Conservation (phyloP, 2,113 vertebrate species). For the Alouatta palliata region DNA sequence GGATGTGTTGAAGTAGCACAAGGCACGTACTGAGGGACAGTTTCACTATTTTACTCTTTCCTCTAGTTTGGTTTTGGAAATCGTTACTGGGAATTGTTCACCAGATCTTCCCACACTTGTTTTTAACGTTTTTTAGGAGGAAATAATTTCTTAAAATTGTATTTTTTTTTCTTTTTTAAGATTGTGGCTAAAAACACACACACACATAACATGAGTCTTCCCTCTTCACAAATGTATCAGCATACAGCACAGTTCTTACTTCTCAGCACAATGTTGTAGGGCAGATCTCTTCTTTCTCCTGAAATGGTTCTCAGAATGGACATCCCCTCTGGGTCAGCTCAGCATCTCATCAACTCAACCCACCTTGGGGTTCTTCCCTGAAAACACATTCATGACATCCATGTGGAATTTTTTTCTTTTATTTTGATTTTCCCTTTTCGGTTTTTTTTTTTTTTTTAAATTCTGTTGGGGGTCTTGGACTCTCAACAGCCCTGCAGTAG, state of each 20-base stretch:
- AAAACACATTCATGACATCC: not conserved
- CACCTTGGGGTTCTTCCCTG: not conserved
- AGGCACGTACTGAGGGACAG: not conserved
- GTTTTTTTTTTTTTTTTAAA: too few species aligned
- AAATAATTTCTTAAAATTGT: not conserved
- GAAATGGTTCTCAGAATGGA: not conserved
- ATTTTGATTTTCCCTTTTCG: too few species aligned
- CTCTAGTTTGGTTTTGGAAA: not conserved
- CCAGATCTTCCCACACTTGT: not conserved
- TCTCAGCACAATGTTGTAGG: accelerated
- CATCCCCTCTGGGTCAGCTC: accelerated
- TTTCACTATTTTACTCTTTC: not conserved
- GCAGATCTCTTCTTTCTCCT: not conserved
- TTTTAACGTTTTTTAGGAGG: not conserved
- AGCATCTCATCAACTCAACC: not conserved
- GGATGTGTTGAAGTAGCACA: not conserved
- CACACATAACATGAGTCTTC: not conserved
- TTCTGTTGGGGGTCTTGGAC: not conserved
- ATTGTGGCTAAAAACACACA: not conserved
- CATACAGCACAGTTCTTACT: not conserved
- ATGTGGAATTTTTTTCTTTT: not conserved
- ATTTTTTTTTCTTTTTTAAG: not conserved
- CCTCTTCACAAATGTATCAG: not conserved
- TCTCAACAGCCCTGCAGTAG: not conserved
- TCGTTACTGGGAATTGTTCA: not conserved